Conservation (phyloP, 2,113 vertebrate species). For the Empidonax alnorum region DNA sequence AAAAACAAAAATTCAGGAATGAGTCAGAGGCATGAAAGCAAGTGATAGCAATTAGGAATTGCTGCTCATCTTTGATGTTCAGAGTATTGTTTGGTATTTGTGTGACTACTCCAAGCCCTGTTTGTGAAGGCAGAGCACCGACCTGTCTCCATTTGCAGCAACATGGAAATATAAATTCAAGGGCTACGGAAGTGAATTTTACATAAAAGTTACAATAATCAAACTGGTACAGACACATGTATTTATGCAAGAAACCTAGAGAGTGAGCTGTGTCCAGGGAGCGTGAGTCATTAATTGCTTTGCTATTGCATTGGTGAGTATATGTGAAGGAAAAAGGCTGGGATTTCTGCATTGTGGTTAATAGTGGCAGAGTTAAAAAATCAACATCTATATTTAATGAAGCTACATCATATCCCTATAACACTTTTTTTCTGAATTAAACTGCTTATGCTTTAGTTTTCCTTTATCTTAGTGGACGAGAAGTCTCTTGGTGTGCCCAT, state of each 20-base stretch:
- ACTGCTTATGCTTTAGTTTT: neutral
- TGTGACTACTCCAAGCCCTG: neutral
- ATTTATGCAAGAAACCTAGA: neutral
- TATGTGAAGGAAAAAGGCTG: neutral
- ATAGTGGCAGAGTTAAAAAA: neutral
- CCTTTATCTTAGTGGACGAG: fast-evolving
- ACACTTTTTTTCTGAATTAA: constrained; percentile 1
- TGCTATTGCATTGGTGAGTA: neutral
- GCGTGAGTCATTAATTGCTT: neutral
- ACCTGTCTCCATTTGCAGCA: neutral
- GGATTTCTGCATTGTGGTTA: neutral
- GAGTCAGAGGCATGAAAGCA: neutral
- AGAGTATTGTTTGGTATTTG: neutral
- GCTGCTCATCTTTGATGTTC: neutral
- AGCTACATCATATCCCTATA: neutral
- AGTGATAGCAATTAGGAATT: neutral
- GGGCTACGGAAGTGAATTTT: neutral
- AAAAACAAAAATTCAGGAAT: neutral
- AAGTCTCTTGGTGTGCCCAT: neutral
- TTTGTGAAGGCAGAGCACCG: neutral
- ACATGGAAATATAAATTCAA: neutral
- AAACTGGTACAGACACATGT: neutral
- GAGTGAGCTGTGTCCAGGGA: neutral
- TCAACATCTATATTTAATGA: neutral
- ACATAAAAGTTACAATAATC: neutral